These are phyloP conservation scores for Heterodera schachtii DNA, from an alignment of 1,140 invertebrate species.

Conservation along the genomic window DNA sequence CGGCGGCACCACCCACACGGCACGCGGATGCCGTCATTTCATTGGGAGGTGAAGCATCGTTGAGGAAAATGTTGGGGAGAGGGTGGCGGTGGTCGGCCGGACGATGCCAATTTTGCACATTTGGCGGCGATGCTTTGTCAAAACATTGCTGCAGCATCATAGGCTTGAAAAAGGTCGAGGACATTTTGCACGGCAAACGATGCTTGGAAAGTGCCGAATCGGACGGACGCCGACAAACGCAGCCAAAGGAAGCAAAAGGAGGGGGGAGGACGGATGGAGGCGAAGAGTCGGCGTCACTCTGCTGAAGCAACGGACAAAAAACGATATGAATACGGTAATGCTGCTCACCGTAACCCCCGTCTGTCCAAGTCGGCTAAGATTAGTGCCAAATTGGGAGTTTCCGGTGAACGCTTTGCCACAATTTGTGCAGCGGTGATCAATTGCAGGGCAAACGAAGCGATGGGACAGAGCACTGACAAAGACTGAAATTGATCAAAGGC, in stretches of 20 bases:
- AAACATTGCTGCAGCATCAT: slow-evolving; percentile 35
- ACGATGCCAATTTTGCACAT: slow-evolving; percentile 1
- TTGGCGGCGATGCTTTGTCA: slow-evolving; percentile 25
- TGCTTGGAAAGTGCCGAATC: slow-evolving; percentile 51
- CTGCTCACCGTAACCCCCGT: too few species aligned
- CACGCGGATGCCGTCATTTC: not conserved
- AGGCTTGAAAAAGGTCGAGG: slow-evolving; percentile 55
- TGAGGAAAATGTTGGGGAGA: slow-evolving; percentile 19
- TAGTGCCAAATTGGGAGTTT: slow-evolving; percentile 82
- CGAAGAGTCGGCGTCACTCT: too few species aligned
- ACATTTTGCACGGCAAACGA: slow-evolving; percentile 53
- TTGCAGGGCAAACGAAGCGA: not conserved
- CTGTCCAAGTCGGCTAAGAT: slow-evolving; percentile 84
- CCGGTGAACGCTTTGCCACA: slow-evolving; percentile 76
- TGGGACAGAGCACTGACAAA: not conserved
- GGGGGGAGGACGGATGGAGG: too few species aligned
- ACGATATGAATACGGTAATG: too few species aligned
- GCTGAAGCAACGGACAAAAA: too few species aligned
- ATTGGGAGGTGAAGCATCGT: slow-evolving; percentile 14
- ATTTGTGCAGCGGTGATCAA: slow-evolving; percentile 77
- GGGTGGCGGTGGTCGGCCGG: slow-evolving; percentile 6
- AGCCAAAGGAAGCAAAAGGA: slow-evolving; percentile 36
- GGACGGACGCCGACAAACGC: slow-evolving; percentile 8
- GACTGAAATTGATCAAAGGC: not conserved
- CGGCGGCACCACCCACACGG: not conserved